Evolutionary conservation across 2,888 invertebrate species (phyloP).

Genomic region (Xestia xanthographa): DNA sequence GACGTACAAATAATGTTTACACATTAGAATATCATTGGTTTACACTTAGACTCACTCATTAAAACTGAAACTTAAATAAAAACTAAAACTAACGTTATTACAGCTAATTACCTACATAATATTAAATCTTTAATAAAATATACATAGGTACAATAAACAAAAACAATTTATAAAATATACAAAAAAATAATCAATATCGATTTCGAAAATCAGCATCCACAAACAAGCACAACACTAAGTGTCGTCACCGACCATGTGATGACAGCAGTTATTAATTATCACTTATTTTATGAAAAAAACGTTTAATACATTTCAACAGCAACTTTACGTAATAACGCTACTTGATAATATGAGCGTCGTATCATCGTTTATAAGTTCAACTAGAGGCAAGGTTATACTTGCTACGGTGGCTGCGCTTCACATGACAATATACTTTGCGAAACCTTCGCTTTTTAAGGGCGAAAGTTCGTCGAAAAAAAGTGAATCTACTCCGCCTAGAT

Average conservation of each 20-base stretch:
- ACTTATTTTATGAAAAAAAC: background rate
- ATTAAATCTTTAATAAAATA: too few relatives aligned
- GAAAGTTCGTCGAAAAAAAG: conserved; percentile 71
- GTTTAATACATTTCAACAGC: conserved; percentile 16
- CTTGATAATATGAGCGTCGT: conserved; percentile 79
- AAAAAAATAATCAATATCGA: background rate
- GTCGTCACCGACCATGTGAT: conserved; percentile 2
- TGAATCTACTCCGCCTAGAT: conserved; percentile 79
- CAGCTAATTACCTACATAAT: too few relatives aligned
- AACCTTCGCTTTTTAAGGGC: conserved; percentile 86
- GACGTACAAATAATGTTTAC: too few relatives aligned
- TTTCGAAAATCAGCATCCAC: background rate
- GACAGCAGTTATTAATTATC: background rate
- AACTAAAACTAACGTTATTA: too few relatives aligned
- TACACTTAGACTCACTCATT: too few relatives aligned
- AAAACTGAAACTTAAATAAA: too few relatives aligned
- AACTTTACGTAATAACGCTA: conserved; percentile 58
- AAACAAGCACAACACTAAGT: conserved; percentile 5
- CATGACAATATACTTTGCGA: conserved; percentile 83
- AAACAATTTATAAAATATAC: too few relatives aligned
- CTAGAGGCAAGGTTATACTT: conserved; percentile 84
- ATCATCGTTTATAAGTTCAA: conserved; percentile 83
- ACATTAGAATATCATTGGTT: too few relatives aligned
- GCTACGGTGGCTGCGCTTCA: conserved; percentile 84
- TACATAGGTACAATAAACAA: too few relatives aligned